Percentiles rank a stretch among this genome's conserved stretches.
phyloP scores from a whole-genome alignment of 2,113 vertebrate genomes.

The Abramis brama region DNA sequence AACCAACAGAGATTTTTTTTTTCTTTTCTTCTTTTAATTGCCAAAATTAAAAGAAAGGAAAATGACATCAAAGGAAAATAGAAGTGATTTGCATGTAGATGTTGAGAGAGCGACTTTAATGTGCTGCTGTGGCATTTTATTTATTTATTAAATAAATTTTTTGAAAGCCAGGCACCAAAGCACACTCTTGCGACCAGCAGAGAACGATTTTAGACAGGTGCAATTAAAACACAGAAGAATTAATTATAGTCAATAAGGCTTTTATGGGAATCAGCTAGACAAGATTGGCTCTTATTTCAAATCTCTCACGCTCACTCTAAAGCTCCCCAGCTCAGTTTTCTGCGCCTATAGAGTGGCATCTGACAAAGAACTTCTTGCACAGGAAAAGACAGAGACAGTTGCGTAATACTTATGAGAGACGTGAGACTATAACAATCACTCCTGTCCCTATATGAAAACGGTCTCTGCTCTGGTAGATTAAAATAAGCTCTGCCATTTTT shows the following conservation, averaged over 20 bases:
- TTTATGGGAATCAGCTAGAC: slow-evolving; percentile 39
- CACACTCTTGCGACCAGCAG: slow-evolving; percentile 23
- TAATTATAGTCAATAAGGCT: slow-evolving; percentile 49
- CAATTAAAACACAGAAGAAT: slow-evolving; percentile 56
- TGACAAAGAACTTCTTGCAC: neutral
- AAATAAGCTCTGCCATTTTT: slow-evolving; percentile 15
- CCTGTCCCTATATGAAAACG: neutral
- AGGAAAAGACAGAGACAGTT: neutral
- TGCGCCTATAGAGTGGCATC: neutral
- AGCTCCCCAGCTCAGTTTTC: slow-evolving; percentile 8
- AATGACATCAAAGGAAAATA: slow-evolving; percentile 53
- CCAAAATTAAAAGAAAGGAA: slow-evolving; percentile 59
- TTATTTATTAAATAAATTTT: neutral
- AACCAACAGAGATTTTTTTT: slow-evolving; percentile 11
- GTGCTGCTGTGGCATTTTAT: slow-evolving; percentile 5
- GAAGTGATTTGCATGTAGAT: slow-evolving; percentile 58
- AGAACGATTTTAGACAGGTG: slow-evolving; percentile 37
- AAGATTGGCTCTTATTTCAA: slow-evolving; percentile 33
- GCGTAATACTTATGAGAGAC: neutral
- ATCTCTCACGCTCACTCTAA: slow-evolving; percentile 17
- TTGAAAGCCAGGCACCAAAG: neutral
- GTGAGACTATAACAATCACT: slow-evolving; percentile 19
- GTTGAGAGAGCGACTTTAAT: slow-evolving; percentile 43
- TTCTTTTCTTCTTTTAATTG: slow-evolving; percentile 59
- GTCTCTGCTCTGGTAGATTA: neutral